Evolutionary conservation across 2,797 vertebrate species (phyloP).

Genomic region (Triplophysa yarkandensis): DNA sequence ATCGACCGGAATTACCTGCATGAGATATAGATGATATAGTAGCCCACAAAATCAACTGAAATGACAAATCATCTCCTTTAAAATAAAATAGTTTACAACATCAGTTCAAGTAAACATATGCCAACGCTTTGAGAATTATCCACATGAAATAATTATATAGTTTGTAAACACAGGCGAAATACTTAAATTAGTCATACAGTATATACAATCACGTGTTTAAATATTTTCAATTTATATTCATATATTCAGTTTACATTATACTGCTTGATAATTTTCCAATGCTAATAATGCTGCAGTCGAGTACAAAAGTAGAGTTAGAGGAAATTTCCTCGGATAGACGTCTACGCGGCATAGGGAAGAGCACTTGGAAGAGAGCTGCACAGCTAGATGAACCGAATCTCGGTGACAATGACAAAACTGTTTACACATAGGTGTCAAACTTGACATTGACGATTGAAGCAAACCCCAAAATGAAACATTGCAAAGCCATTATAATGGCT

Average conservation of each 20-base stretch:
- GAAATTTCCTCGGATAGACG: conserved; percentile 61
- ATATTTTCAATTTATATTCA: conserved; percentile 54
- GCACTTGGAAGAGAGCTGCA: conserved; percentile 77
- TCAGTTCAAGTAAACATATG: conserved; percentile 1
- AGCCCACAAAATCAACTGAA: neutral
- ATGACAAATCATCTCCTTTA: neutral
- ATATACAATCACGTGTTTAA: too few relatives aligned
- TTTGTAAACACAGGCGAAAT: conserved; percentile 57
- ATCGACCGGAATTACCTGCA: neutral
- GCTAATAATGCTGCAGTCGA: conserved; percentile 69
- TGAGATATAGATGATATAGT: neutral
- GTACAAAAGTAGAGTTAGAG: conserved; percentile 70
- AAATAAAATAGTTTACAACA: conserved; percentile 5
- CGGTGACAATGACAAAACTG: conserved; percentile 60
- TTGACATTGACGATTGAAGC: neutral
- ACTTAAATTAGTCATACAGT: conserved; percentile 46
- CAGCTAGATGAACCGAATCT: conserved; percentile 56
- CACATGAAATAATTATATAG: conserved; percentile 38
- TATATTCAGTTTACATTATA: conserved; percentile 50
- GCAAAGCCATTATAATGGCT: neutral
- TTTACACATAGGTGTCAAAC: conserved; percentile 20
- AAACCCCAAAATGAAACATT: neutral
- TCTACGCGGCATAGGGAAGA: conserved; percentile 72
- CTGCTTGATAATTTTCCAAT: conserved; percentile 56
- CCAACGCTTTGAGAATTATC: conserved; percentile 10